These are phyloP conservation scores for Cyrtodaria siliqua DNA, from an alignment of 2,888 invertebrate species.

Conservation along the genomic window DNA sequence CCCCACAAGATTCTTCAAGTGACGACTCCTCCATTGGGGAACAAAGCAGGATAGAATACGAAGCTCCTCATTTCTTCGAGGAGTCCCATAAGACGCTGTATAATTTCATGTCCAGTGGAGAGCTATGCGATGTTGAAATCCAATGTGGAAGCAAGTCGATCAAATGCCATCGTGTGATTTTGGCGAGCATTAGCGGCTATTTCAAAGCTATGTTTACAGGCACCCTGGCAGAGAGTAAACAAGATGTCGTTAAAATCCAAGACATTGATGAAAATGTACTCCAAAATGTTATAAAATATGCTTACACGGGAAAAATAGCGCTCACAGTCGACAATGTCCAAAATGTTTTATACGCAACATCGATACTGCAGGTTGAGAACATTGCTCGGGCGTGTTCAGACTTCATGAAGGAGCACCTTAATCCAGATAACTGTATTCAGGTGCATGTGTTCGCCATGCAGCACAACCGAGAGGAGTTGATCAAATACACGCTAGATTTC, in stretches of 20 bases:
- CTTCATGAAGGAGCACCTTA: conserved; percentile 86
- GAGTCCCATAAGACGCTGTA: conserved; percentile 74
- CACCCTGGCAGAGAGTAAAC: conserved; percentile 84
- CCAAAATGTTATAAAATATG: conserved; percentile 85
- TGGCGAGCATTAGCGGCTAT: conserved; percentile 86
- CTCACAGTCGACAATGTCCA: conserved; percentile 86
- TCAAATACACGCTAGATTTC: conserved; percentile 82
- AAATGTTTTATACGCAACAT: conserved; percentile 86
- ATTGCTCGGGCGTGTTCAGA: conserved; percentile 86
- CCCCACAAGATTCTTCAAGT: neutral
- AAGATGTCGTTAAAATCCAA: conserved; percentile 80
- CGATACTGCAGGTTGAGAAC: conserved; percentile 86
- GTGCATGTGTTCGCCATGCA: conserved; percentile 86
- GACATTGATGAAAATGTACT: conserved; percentile 85
- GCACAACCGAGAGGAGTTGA: conserved; percentile 84
- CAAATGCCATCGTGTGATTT: conserved; percentile 86
- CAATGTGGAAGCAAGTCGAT: conserved; percentile 76
- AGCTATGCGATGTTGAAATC: conserved; percentile 85
- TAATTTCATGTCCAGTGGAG: conserved; percentile 77
- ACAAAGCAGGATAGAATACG: conserved; percentile 37
- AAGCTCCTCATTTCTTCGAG: conserved; percentile 56
- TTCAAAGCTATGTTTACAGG: conserved; percentile 87
- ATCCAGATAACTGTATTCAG: conserved; percentile 86
- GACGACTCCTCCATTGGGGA: neutral
- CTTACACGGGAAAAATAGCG: conserved; percentile 86